These are phyloP conservation scores for Laticauda colubrina DNA, from an alignment of 2,113 vertebrate genomes.

Conservation along the genomic window DNA sequence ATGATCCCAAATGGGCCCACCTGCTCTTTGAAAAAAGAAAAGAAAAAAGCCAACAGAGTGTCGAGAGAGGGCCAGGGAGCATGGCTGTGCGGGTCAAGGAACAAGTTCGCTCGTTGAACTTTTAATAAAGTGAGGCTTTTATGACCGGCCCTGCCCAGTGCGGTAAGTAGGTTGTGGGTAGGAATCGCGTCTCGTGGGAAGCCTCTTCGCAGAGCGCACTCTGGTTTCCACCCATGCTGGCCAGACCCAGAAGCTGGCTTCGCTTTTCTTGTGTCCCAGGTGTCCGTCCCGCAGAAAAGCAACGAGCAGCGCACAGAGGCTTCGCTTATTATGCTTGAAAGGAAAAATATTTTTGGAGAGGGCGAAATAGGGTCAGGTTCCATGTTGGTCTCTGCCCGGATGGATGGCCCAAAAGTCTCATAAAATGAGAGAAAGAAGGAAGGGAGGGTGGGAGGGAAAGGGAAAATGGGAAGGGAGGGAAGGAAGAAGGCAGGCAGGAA, in stretches of 20 bases:
- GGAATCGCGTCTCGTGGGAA: not conserved
- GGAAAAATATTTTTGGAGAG: not conserved
- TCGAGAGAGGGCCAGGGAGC: too few species aligned
- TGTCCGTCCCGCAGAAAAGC: not conserved
- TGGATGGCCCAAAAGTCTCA: not conserved
- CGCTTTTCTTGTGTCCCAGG: not conserved
- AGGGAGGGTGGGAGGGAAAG: not conserved
- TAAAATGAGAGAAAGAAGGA: not conserved
- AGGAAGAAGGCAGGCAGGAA: too few species aligned
- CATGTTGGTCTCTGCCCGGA: not conserved
- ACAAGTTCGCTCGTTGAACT: not conserved
- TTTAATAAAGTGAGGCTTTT: not conserved
- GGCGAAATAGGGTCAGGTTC: constrained; percentile 40
- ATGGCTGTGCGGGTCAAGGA: not conserved
- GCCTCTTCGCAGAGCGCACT: not conserved
- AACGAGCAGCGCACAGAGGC: not conserved
- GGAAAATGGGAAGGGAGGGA: too few species aligned
- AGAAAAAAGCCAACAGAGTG: not conserved
- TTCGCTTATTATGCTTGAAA: not conserved
- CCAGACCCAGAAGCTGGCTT: not conserved
- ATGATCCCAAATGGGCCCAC: not conserved
- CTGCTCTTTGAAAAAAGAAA: not conserved
- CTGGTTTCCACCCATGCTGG: not conserved
- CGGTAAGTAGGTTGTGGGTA: not conserved
- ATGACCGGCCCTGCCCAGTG: not conserved